phyloP scores from a whole-genome alignment of 2,797 vertebrate genomes.

The Muscicapa comitata region DNA sequence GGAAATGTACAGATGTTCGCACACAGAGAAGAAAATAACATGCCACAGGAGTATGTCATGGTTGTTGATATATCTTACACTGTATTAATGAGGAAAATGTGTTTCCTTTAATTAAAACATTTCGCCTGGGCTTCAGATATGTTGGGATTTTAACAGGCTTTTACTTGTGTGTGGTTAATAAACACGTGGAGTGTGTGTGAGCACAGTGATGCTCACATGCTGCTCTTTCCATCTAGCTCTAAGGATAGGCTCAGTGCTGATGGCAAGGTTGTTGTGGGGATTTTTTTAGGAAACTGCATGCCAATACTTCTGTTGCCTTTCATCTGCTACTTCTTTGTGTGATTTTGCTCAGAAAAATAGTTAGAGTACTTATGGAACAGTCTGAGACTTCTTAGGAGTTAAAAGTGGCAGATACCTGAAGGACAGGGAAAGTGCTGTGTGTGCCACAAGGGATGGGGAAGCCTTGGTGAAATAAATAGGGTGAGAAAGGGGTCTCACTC shows the following conservation, averaged over 20 bases:
- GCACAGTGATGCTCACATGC: neutral
- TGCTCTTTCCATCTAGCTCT: neutral
- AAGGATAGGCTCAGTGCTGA: neutral
- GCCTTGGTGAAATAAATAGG: neutral
- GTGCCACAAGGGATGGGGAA: neutral
- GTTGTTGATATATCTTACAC: conserved; percentile 14
- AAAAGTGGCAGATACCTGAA: neutral
- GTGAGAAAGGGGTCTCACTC: neutral
- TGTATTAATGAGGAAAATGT: conserved; percentile 49
- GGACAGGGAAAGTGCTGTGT: fast-evolving
- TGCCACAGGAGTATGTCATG: conserved; percentile 42
- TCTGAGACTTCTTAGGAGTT: neutral
- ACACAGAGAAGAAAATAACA: conserved; percentile 24
- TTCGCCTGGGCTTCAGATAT: conserved; percentile 11
- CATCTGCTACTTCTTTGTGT: neutral
- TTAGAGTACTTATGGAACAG: neutral
- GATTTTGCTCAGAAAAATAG: neutral
- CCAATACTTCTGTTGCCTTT: neutral
- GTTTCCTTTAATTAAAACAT: conserved; percentile 48
- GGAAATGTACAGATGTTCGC: conserved; percentile 62
- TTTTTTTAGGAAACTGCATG: neutral
- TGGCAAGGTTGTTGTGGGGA: neutral
- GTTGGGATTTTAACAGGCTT: conserved; percentile 17
- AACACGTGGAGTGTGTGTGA: neutral
- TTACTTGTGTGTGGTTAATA: neutral